These are phyloP conservation scores for Drosophila yooni DNA, from an alignment of 2,888 invertebrate genomes.

Conservation along the genomic window DNA sequence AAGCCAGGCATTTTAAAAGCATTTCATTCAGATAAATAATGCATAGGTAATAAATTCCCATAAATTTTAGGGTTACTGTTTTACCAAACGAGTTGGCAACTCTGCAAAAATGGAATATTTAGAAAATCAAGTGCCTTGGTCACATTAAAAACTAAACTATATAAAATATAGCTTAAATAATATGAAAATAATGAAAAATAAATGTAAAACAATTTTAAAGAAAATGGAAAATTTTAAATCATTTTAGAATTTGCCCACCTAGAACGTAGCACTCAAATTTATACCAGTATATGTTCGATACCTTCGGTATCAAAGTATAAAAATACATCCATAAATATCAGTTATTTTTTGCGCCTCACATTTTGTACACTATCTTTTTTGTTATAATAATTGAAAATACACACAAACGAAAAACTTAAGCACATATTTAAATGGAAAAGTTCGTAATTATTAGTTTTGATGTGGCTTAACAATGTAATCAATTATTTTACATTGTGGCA, in stretches of 20 bases:
- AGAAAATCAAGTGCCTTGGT: neutral
- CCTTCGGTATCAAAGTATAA: no score
- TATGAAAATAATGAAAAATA: neutral
- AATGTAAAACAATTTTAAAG: neutral
- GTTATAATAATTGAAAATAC: no score
- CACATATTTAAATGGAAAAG: neutral
- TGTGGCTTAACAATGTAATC: constrained; percentile 1
- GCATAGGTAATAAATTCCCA: constrained; percentile 49
- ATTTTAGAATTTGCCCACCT: no score
- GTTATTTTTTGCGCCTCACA: neutral
- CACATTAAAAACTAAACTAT: neutral
- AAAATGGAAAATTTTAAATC: no score
- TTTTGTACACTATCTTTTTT: neutral
- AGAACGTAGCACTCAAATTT: no score
- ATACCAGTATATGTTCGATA: no score
- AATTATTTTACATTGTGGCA: neutral
- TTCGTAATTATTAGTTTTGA: neutral
- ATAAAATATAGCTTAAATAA: neutral
- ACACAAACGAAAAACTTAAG: neutral
- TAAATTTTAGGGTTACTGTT: constrained; percentile 29
- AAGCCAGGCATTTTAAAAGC: constrained; percentile 8
- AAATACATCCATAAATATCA: neutral
- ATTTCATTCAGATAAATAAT: constrained; percentile 51
- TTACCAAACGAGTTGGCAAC: constrained; percentile 15
- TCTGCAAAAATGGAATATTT: neutral